Evolutionary conservation across 2,113 vertebrate genomes (phyloP).

Genomic region (Oncorhynchus masou): DNA sequence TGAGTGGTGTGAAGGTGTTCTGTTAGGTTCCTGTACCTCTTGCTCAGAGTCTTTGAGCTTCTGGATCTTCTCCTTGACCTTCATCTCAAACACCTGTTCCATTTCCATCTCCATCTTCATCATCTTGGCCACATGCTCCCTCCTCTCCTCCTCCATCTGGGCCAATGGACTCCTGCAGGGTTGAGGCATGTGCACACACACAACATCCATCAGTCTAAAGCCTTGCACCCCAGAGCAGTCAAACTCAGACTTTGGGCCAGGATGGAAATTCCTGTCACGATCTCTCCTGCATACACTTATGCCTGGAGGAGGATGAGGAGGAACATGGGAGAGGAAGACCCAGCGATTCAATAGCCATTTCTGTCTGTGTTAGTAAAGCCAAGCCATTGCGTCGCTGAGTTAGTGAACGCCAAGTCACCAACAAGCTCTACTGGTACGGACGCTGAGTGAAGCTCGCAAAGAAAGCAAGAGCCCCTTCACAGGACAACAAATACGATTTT

Average conservation of each 20-base stretch:
- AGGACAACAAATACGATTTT: not conserved
- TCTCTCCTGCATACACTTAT: not conserved
- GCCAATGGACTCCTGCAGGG: constrained; percentile 86
- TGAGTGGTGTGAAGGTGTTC: not conserved
- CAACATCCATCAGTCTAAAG: not conserved
- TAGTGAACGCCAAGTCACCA: not conserved
- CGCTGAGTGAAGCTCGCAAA: not conserved
- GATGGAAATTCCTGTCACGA: not conserved
- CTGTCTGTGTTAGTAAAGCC: constrained; percentile 19
- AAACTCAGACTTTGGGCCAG: not conserved
- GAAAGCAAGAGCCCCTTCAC: not conserved
- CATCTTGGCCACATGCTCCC: constrained; percentile 93
- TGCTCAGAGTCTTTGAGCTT: constrained; percentile 93
- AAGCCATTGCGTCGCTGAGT: constrained; percentile 14
- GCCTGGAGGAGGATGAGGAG: not conserved
- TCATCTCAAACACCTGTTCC: constrained; percentile 98
- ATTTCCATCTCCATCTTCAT: constrained; percentile 98
- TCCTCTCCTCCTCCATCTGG: constrained; percentile 95
- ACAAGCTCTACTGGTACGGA: not conserved
- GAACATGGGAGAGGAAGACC: constrained; percentile 14
- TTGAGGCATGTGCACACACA: constrained; percentile 3
- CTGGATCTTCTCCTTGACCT: constrained; percentile 96
- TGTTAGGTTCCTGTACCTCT: constrained; percentile 74
- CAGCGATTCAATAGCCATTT: not conserved
- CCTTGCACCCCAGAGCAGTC: not conserved